These are phyloP conservation scores for Triplophysa rosa DNA, from an alignment of 2,113 vertebrate genomes.

Conservation along the genomic window DNA sequence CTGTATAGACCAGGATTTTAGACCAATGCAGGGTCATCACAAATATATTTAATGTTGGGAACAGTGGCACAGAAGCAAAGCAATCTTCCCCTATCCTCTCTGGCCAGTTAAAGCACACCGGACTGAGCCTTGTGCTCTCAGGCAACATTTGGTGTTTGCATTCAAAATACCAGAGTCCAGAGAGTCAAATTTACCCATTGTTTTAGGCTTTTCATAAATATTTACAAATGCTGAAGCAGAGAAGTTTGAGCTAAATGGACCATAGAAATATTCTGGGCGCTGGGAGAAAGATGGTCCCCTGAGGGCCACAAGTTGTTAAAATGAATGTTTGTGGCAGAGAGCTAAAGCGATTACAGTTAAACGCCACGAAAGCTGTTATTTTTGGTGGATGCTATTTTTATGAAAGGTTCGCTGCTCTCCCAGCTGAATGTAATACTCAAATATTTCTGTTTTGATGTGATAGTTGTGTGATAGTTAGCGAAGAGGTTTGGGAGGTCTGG, in stretches of 20 bases:
- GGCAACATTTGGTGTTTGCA: slow-evolving; percentile 50
- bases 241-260: slow-evolving; percentile 35
- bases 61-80: slow-evolving; percentile 62
- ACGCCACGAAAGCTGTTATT: slow-evolving; percentile 40
- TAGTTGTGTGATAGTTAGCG: slow-evolving; percentile 1
- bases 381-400: slow-evolving; percentile 44
- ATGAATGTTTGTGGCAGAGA: slow-evolving; percentile 26
- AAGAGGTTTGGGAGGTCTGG: neutral
- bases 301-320: slow-evolving; percentile 42
- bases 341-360: slow-evolving; percentile 21
- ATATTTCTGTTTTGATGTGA: slow-evolving; percentile 25
- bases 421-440: slow-evolving; percentile 26
- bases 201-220: slow-evolving; percentile 52
- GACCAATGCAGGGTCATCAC: neutral
- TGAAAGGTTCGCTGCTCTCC: slow-evolving; percentile 8
- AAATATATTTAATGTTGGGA: neutral
- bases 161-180: slow-evolving; percentile 51
- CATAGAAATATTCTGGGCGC: slow-evolving; percentile 42
- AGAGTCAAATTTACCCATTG: slow-evolving; percentile 41
- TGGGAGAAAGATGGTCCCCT: neutral
- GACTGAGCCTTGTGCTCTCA: slow-evolving; percentile 11
- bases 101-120: slow-evolving; percentile 9
- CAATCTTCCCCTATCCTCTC: slow-evolving; percentile 68
- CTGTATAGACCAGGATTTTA: too few species aligned
- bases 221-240: slow-evolving; percentile 40